phyloP scores from a whole-genome alignment of 2,888 invertebrate genomes.

The Petrophora chlorosata region DNA sequence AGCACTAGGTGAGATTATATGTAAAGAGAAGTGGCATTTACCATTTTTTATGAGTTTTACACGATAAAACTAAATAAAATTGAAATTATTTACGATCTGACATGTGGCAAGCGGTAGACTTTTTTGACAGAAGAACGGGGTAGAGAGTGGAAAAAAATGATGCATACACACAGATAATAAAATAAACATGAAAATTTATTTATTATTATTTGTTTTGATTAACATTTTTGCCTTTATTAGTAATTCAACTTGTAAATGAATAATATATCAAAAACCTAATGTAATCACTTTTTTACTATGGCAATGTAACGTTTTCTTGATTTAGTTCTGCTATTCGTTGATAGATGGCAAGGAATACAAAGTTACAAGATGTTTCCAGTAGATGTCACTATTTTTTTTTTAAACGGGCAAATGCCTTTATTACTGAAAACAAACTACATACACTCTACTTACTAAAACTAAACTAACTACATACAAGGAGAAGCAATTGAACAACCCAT shows the following conservation, averaged over 20 bases:
- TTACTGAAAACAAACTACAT: not conserved
- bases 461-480: too few species aligned
- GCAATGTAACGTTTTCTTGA: not conserved
- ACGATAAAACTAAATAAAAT: slow-evolving; percentile 40
- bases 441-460: too few species aligned
- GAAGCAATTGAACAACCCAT: too few species aligned
- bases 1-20: not conserved
- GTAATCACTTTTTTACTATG: not conserved
- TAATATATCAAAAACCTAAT: not conserved
- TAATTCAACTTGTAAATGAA: too few species aligned
- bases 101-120: slow-evolving; percentile 57
- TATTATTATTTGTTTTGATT: too few species aligned
- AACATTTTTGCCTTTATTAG: too few species aligned
- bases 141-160: too few species aligned
- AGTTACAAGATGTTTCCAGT: not conserved
- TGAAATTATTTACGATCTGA: slow-evolving; percentile 40
- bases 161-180: too few species aligned
- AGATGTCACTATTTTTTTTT: slow-evolving; percentile 24
- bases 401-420: not conserved
- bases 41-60: slow-evolving; percentile 56
- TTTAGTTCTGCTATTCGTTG: slow-evolving; percentile 14
- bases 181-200: not conserved
- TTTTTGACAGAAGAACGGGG: slow-evolving; percentile 49
- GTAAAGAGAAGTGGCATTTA: slow-evolving; percentile 35
- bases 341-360: slow-evolving; percentile 8